These are phyloP conservation scores for Pheosia tremula DNA, from an alignment of 2,888 invertebrate genomes.

Conservation along the genomic window DNA sequence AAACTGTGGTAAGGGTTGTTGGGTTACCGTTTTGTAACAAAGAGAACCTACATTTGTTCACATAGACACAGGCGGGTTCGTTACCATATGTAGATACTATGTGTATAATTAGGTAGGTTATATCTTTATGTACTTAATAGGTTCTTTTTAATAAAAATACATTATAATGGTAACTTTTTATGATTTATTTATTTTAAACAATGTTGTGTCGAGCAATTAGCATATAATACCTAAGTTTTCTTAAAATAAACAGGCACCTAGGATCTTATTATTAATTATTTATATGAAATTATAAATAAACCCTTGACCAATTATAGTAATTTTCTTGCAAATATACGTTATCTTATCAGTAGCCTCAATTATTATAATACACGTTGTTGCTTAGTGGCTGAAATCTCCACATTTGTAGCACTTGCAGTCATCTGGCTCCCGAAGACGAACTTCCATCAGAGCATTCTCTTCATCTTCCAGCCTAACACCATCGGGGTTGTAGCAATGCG, in stretches of 20 bases:
- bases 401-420: constrained; percentile 97
- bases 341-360: neutral
- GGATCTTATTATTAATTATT: constrained; percentile 7
- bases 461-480: constrained; percentile 90
- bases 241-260: constrained; percentile 20
- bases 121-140: neutral
- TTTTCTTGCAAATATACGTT: neutral
- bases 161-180: constrained; percentile 14
- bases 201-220: neutral
- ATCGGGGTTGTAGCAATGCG: constrained; percentile 95
- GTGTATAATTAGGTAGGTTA: neutral
- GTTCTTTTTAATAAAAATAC: neutral
- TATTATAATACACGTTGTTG: constrained; percentile 24
- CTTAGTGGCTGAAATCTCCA: constrained; percentile 91
- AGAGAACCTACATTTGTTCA: too few species aligned
- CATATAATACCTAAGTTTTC: constrained; percentile 5
- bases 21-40: too few species aligned
- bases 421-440: constrained; percentile 93
- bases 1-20: too few species aligned
- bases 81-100: neutral
- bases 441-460: constrained; percentile 90
- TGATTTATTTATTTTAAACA: constrained; percentile 31
- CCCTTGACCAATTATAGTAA: constrained; percentile 30
- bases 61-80: too few species aligned
- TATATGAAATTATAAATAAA: constrained; percentile 12